A percentile compares a stretch with the other conserved stretches of the same genome.
These are phyloP conservation scores for Cryptotermes secundus DNA, from an alignment of 1,140 invertebrate genomes.

Conservation along the genomic window DNA sequence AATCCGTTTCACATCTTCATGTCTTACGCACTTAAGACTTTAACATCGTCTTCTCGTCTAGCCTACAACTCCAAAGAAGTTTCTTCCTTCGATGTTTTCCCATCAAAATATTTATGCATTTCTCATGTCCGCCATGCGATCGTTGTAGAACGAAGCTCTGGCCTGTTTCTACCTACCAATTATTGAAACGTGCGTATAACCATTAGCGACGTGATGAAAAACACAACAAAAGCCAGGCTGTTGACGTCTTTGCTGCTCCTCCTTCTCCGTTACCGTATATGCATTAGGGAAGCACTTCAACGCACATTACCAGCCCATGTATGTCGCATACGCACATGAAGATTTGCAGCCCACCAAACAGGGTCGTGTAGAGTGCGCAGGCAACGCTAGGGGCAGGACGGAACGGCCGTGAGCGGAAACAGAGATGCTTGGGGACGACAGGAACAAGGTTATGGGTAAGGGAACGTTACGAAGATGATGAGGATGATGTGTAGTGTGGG, in stretches of 20 bases:
- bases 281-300: background rate
- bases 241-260: background rate
- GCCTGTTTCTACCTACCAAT: too few relatives aligned
- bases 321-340: background rate
- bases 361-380: background rate
- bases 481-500: background rate
- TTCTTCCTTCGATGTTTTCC: too few relatives aligned
- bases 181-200: too few relatives aligned
- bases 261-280: background rate
- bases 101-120: too few relatives aligned
- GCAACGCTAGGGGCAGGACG: background rate
- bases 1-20: too few relatives aligned
- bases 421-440: background rate
- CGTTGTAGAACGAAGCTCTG: too few relatives aligned
- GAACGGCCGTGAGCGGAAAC: background rate
- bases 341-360: background rate
- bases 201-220: too few relatives aligned
- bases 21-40: too few relatives aligned
- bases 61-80: too few relatives aligned
- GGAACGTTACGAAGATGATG: background rate
- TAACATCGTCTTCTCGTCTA: too few relatives aligned
- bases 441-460: background rate
- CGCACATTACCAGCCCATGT: background rate
- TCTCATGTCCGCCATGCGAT: too few relatives aligned
- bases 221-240: background rate